Evolutionary conservation across 2,113 vertebrate genomes (phyloP), one percentile per base, ranked within the genome.

Genomic region (Larimichthys crocea): DNA sequence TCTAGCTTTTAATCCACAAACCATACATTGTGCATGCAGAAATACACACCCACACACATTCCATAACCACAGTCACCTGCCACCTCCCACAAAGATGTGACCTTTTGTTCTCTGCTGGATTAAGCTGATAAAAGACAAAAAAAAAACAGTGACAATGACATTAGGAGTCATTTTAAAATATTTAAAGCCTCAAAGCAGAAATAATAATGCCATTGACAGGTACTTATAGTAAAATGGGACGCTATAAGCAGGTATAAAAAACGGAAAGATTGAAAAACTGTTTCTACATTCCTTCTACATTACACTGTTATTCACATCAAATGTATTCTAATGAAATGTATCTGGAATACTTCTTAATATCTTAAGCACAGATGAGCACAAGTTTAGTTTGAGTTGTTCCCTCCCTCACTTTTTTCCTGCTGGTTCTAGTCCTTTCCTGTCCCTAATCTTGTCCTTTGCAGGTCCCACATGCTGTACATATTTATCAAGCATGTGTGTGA

Each of bases 1-100:
- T 61, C 74, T 59, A 67, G 66, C 65, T 84, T 91, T 81, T 91
- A 85, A 91, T 90, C 84, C 83, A 70, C 29, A 48, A 79, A 26
- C 19, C 48, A 35, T 75, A 67, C 67, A 72, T 49, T 66, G 31
- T 55, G n/a, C 66, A 80, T 46, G 31, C 52, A 26, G 48, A 73
- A 66, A 56, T 50, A 60, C 71, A 55, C 65, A 80, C 64, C 42
- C 24, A 77, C 31, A 64, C 69, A 74, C 22, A 52, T 26, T 31
- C 64, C 48, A 31, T 26, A 63, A 66, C 55, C 26, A 59, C 24
- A 29, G 16, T 67, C 52, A 53, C 42, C 56, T 78, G 74, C 55
- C 40, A 26, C 65, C 60, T 31, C 90, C 83, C 19, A 53, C 63
- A 57, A 72, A 61, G 65, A 66, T 26, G 22, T 87, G 85, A 92